Evolutionary conservation across 2,797 vertebrate genomes (phyloP), one percentile per base, ranked within the genome.

Genomic region (Sebastes itinus): DNA sequence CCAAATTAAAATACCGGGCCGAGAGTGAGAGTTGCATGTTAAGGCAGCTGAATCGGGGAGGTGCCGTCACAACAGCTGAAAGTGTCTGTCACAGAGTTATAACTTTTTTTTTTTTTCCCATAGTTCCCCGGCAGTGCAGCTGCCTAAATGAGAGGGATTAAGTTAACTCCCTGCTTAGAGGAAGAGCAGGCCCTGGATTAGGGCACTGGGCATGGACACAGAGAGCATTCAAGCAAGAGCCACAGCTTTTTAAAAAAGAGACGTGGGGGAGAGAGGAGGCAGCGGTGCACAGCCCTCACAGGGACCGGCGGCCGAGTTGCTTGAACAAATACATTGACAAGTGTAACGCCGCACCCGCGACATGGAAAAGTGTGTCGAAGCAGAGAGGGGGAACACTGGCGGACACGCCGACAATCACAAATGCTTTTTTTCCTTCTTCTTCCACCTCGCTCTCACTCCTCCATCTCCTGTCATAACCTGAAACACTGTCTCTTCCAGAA

Each of bases 91-190:
- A 88, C 84, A 55, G 75, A 75, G 87, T 80, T 85, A 61, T 74
- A 91, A 91, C 58, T 27, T 52, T 65, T 76, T 80, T 92, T 80
- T 80, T 80, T 80, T 74, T 27, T 23, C 72, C 72, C 87, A 87
- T 75, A 90, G 90, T 93, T 78, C 88, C 86, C 82, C 84, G 68
- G 80, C 89, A 94, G 80, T 95, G 92, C 93, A 94, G 92, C 93
- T 94, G 88, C 92, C 96, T 94, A 90, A 95, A 93, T 92, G 95
- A 90, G 94, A 88, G 85, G 94, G 91, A 89, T 95, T 96, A 96
- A 91, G 91, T 88, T 92, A 92, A 95, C 87, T 92, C 91, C 88
- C 83, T 86, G 88, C 90, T 96, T 94, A 94, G 85, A 94, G 92
- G 89, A 92, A 92, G 94, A 93, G 90, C 91, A 92, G 94, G 75